Evolutionary conservation across 2,113 vertebrate species (phyloP).

Genomic region (Chamaetylas fuelleborni): DNA sequence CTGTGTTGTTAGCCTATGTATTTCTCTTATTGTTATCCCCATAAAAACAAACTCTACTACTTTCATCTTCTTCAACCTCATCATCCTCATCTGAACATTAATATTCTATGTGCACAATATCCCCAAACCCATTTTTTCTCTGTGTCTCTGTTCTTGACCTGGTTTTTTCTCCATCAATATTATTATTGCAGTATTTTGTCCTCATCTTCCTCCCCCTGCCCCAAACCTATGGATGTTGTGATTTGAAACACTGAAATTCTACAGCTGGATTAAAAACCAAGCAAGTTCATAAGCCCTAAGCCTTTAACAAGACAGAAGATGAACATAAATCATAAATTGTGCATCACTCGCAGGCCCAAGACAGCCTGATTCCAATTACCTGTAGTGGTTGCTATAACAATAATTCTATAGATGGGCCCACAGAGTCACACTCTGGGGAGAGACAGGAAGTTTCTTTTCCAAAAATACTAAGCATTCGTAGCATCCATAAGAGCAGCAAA

Average conservation of each 20-base stretch:
- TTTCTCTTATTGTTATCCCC: not conserved
- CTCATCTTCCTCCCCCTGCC: not conserved
- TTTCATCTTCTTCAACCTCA: not conserved
- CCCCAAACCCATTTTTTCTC: not conserved
- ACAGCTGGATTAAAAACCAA: not conserved
- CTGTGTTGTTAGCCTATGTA: not conserved
- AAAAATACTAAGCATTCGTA: not conserved
- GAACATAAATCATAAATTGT: not conserved
- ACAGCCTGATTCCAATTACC: not conserved
- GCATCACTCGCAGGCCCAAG: not conserved
- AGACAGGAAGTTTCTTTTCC: not conserved
- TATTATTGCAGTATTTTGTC: not conserved
- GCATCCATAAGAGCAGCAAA: not conserved
- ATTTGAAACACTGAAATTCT: not conserved
- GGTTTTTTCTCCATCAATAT: not conserved
- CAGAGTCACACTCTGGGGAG: not conserved
- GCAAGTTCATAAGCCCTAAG: not conserved
- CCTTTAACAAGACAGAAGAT: not conserved
- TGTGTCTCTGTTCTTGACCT: not conserved
- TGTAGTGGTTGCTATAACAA: not conserved
- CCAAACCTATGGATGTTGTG: not conserved
- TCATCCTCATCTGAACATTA: not conserved
- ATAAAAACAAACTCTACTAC: not conserved
- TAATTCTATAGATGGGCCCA: not conserved
- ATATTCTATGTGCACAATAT: not conserved